A percentile compares a stretch with the other conserved stretches of the same genome.
phyloP scores from a whole-genome alignment of 2,888 invertebrate species.

The Philopedon plagiatum region DNA sequence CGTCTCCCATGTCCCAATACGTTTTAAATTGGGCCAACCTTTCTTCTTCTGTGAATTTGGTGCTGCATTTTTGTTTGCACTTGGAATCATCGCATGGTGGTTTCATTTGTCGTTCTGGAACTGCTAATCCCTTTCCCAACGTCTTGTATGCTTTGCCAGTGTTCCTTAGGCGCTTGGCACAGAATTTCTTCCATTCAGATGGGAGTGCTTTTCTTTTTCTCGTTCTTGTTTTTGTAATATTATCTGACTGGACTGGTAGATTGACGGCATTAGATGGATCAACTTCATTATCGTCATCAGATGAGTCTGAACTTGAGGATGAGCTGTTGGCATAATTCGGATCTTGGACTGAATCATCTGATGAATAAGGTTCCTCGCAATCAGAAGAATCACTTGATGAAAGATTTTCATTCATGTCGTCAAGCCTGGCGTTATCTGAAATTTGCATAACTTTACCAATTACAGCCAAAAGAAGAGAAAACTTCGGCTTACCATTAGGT shows the following conservation, averaged over 20 bases:
- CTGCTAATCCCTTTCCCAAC: not conserved
- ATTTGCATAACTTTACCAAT: no score
- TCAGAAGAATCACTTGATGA: not conserved
- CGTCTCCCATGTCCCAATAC: constrained; percentile 34
- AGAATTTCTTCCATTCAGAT: constrained; percentile 9
- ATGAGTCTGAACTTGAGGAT: not conserved
- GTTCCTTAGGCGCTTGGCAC: constrained; percentile 8
- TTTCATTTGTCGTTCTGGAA: constrained; percentile 23
- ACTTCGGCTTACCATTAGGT: no score
- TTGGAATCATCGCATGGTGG: constrained; percentile 31
- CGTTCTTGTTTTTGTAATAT: not conserved
- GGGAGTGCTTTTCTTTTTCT: constrained; percentile 29
- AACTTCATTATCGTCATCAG: not conserved
- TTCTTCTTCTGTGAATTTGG: constrained; percentile 39
- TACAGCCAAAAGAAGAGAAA: no score
- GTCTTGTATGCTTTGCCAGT: constrained; percentile 31
- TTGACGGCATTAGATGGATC: not conserved
- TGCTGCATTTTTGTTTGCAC: constrained; percentile 34
- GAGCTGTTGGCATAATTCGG: not conserved
- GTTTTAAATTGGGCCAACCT: constrained; percentile 27
- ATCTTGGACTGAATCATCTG: constrained; percentile 4
- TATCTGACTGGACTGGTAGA: not conserved
- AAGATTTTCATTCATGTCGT: not conserved
- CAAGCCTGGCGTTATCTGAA: no score
- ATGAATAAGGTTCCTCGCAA: not conserved